Conservation (phyloP, 1,140 invertebrate genomes). For the Platyscapa corneri region DNA sequence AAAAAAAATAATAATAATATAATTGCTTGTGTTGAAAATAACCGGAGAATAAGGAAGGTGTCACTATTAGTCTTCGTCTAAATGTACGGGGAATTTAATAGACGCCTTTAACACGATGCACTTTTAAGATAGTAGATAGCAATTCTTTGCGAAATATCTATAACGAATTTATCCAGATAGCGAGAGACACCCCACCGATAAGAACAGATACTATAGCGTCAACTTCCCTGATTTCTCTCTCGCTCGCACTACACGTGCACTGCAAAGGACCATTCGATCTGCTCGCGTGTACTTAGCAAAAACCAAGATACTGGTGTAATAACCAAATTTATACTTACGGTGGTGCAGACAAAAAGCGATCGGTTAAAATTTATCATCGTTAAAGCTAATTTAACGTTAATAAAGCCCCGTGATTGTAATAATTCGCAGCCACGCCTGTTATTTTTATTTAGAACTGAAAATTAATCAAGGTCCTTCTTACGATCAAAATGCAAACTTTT, state of each 20-base stretch:
- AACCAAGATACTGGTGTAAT: background rate
- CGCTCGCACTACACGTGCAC: background rate
- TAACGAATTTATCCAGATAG: conserved; percentile 11
- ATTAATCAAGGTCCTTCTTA: too few relatives aligned
- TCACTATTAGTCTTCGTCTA: background rate
- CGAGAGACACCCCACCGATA: background rate
- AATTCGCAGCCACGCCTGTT: too few relatives aligned
- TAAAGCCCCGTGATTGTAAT: too few relatives aligned
- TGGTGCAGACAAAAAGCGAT: too few relatives aligned
- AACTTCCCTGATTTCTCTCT: background rate
- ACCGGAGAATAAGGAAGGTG: background rate
- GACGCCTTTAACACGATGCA: background rate
- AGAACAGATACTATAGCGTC: background rate
- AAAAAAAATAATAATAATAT: too few relatives aligned
- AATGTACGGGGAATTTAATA: background rate
- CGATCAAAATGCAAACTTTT: too few relatives aligned
- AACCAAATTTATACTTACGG: too few relatives aligned
- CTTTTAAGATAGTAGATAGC: background rate
- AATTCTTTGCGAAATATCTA: background rate
- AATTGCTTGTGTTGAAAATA: too few relatives aligned
- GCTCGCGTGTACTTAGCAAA: background rate
- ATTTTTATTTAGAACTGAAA: too few relatives aligned
- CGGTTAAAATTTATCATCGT: too few relatives aligned
- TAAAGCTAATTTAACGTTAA: too few relatives aligned
- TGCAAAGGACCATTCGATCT: background rate